phyloP scores from a whole-genome alignment of 2,888 invertebrate genomes.

The Campoletis raptor region DNA sequence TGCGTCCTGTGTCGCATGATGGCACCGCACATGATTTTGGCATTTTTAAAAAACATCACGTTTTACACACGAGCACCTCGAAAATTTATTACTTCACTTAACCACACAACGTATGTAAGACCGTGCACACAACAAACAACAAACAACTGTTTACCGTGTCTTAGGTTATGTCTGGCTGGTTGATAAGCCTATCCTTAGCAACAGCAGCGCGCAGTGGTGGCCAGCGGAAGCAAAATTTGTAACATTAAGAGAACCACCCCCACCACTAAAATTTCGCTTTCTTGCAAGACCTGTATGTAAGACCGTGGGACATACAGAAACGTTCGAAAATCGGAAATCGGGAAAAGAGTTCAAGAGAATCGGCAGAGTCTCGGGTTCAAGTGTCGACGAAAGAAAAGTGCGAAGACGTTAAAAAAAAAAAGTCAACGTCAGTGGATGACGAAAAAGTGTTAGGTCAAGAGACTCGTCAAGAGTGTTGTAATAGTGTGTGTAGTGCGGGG shows the following conservation, averaged over 20 bases:
- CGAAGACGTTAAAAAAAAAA: too few relatives aligned
- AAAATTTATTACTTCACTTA: not conserved
- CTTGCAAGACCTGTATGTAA: constrained; percentile 3
- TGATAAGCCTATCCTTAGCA: not conserved
- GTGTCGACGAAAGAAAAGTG: too few relatives aligned
- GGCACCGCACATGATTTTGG: constrained; percentile 3
- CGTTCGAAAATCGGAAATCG: too few relatives aligned
- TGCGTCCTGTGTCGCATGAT: constrained; percentile 1
- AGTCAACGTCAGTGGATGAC: too few relatives aligned
- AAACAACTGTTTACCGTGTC: not conserved
- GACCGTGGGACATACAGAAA: too few relatives aligned
- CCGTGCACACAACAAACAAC: not conserved
- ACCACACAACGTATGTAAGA: not conserved
- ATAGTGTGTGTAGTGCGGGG: too few relatives aligned
- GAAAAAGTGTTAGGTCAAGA: too few relatives aligned
- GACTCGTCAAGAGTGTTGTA: too few relatives aligned
- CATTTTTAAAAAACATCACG: not conserved
- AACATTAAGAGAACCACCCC: not conserved
- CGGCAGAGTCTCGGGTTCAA: too few relatives aligned
- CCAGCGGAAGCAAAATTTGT: constrained; percentile 5
- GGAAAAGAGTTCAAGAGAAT: too few relatives aligned
- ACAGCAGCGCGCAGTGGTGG: constrained; percentile 5
- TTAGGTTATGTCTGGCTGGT: not conserved
- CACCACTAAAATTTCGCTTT: constrained; percentile 12
- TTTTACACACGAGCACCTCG: not conserved